Evolutionary conservation across 2,113 vertebrate species (phyloP), one percentile per base, ranked within the genome.

Genomic region (Malurus elegans): DNA sequence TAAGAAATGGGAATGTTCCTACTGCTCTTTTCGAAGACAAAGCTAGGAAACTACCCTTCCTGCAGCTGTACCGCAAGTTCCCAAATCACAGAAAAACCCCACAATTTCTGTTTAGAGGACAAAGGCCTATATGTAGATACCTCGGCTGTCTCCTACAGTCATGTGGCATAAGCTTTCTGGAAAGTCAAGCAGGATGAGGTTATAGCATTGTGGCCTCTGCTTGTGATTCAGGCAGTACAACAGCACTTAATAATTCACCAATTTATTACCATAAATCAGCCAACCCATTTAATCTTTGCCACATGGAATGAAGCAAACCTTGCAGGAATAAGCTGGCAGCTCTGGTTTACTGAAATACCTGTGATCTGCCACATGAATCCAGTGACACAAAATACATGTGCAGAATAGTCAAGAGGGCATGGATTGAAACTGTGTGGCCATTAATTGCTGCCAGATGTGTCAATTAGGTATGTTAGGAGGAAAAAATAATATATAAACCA

Each of bases 381-480:
- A 79, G 40, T 34, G 36, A 74, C 21, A 45, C 20, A 56, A 81
- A 86, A 62, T n/a, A 78, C 80, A 48, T 0, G 2, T 12, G n/a
- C 32, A 47, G 67, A 80, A 66, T 2, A 80, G 60, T 47, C 65
- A 56, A 19, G 29, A 38, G 67, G 60, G 65, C 56, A 18, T 4
- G 21, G 51, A 48, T 1, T 80, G 47, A 84, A 93, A 80, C 47
- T 47, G 66, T 3, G 10, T 67, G 69, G 66, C n/a, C 74, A 79
- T 34, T 74, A 78, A 94, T 44, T 61, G 44, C 66, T 79, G 73
- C 78, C 88, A 92, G 40, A 93, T 82, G 53, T 56, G 82, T 34
- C 65, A 51, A 90, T 34, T 57, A 64, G 24, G 42, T 14, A 8
- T 4, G 8, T 19, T 64, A 20, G 38, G 34, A 84, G 29, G 18